Percentiles rank a stretch among this genome's conserved stretches.
Conservation (phyloP, 2,797 vertebrate species). For the Cossypha dichroa region DNA sequence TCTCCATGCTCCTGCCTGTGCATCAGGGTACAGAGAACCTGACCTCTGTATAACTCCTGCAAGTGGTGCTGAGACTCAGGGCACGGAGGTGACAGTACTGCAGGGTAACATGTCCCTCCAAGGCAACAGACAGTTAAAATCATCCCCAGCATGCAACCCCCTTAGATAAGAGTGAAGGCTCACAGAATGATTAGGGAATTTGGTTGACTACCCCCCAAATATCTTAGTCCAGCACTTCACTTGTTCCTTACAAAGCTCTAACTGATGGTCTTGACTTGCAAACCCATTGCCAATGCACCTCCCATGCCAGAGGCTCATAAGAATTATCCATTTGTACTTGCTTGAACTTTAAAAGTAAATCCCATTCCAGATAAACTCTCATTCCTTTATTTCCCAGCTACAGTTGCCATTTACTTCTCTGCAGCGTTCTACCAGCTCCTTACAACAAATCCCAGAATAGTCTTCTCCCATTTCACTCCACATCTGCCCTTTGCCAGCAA, state of each 20-base stretch:
- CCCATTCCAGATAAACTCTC: background rate
- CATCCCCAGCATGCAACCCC: rapidly evolving
- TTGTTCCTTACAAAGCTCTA: background rate
- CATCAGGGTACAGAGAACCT: background rate
- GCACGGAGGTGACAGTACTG: background rate
- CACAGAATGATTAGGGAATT: background rate
- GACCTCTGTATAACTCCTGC: background rate
- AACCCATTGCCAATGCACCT: background rate
- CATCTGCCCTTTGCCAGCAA: background rate
- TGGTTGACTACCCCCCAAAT: background rate
- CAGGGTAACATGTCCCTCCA: background rate
- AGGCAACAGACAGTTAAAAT: background rate
- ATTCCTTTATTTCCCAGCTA: background rate
- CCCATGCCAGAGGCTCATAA: background rate
- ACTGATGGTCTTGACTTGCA: background rate
- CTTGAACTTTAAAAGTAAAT: background rate
- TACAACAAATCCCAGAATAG: background rate
- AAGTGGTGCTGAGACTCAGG: background rate
- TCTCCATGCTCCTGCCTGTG: background rate
- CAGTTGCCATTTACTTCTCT: background rate
- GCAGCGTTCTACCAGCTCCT: background rate
- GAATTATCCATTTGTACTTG: background rate
- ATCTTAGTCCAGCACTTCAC: background rate
- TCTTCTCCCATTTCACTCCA: background rate
- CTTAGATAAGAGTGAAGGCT: background rate